phyloP scores from a whole-genome alignment of 2,113 vertebrate genomes.

The Silurus glanis region DNA sequence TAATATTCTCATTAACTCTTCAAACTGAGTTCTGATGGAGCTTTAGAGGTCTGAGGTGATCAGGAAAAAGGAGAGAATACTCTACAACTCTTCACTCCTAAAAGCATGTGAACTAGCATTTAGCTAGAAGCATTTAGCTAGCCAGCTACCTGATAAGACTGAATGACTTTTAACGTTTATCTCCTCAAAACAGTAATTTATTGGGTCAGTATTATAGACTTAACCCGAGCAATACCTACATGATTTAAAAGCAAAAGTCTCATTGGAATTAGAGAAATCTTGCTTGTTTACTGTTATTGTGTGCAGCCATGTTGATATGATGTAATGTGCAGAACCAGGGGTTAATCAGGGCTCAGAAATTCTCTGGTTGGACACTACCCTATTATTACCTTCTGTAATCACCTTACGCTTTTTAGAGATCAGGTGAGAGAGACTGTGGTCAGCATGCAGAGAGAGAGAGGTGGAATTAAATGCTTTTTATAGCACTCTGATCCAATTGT shows the following conservation, averaged over 20 bases:
- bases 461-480: conserved; percentile 65
- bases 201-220: neutral
- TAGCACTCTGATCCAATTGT: conserved; percentile 72
- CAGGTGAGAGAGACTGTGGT: neutral
- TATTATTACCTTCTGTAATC: conserved; percentile 44
- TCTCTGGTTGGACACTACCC: too few species aligned
- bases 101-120: neutral
- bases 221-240: too few species aligned
- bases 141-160: neutral
- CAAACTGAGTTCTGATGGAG: neutral
- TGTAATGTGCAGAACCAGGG: neutral
- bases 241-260: neutral
- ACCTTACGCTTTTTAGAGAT: conserved; percentile 38
- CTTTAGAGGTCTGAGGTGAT: neutral
- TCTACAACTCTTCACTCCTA: neutral
- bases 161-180: neutral
- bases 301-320: neutral
- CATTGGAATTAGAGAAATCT: neutral
- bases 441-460: neutral
- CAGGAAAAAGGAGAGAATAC: neutral
- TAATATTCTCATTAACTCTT: neutral
- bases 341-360: neutral
- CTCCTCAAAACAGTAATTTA: neutral
- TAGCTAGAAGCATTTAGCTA: neutral
- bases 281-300: neutral